Conservation (phyloP, 2,797 vertebrate species). For the Poeciliopsis infans region DNA sequence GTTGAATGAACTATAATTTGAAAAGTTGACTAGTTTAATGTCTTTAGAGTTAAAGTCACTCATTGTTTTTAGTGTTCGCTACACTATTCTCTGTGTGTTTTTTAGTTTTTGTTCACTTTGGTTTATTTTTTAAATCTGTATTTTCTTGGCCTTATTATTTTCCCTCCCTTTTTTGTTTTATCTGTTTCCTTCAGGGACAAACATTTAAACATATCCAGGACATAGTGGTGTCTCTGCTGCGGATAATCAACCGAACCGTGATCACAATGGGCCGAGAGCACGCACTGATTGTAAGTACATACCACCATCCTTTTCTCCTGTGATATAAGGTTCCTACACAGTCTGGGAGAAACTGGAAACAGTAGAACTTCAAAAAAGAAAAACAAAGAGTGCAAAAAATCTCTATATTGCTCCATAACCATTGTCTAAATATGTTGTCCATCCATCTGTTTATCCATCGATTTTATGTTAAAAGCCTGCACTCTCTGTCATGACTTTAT, state of each 20-base stretch:
- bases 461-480: background rate
- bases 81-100: background rate
- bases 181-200: conserved; percentile 79
- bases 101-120: background rate
- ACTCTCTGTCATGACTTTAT: background rate
- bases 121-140: conserved; percentile 6
- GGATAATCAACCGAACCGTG: conserved; percentile 90
- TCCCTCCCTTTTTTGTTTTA: background rate
- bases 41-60: background rate
- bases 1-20: background rate
- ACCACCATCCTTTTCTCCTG: background rate
- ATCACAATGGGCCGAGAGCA: conserved; percentile 94
- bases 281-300: conserved; percentile 89
- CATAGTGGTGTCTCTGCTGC: conserved; percentile 90
- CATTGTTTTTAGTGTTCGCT: background rate
- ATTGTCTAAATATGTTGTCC: background rate
- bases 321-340: background rate
- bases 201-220: conserved; percentile 92
- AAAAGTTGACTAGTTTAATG: background rate
- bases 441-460: background rate
- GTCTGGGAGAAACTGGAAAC: background rate
- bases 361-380: no score
- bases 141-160: conserved; percentile 1
- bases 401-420: background rate
- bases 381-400: background rate